Evolutionary conservation across 2,797 vertebrate genomes (phyloP), one percentile per base, ranked within the genome.

Genomic region (Mico argentatus): DNA sequence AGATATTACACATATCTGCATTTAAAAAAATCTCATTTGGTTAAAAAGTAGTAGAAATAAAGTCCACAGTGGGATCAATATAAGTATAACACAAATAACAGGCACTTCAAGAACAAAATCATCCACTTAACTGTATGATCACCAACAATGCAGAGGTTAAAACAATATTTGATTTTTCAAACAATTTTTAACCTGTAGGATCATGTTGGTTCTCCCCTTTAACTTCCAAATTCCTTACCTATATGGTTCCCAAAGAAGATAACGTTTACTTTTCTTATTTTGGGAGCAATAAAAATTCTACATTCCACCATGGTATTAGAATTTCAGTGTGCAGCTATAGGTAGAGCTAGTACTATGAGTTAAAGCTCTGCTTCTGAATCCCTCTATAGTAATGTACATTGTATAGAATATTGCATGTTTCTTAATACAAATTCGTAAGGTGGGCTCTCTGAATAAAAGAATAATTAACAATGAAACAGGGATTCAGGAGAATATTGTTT

Each of bases 201-300:
- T 84, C 20, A 79, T 3, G 8, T 11, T 59, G 13, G 3, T 59
- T 94, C 80, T 84, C 10, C 39, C 27, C 50, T 27, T 52, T 11
- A 55, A 85, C 64, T 84, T 82, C 44, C 57, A 64, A 14, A 83
- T 92, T 97, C 88, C 76, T 97, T 75, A 90, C 57, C 36, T 72
- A 41, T 7, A 13, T 39, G 52, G 41, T 70, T 88, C 87, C 33
- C 39, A 84, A 97, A n/a, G 50, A 86, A 94, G 55, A 67, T 94
- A 87, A 70, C 0, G 2, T 0, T 57, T 4, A 1, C 92, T 95
- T 64, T 91, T 91, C 70, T 91, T 70, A 93, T 88, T 96, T 91
- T 41, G 9, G 46, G 19, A n/a, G 72, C 44, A 91, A 84, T 91
- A 8, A 52, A 75, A 55, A 24, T 19, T n/a, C 55, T 72, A 41